Conservation (phyloP, 2,888 invertebrate genomes). For the Parapristionchus giblindavisi region DNA sequence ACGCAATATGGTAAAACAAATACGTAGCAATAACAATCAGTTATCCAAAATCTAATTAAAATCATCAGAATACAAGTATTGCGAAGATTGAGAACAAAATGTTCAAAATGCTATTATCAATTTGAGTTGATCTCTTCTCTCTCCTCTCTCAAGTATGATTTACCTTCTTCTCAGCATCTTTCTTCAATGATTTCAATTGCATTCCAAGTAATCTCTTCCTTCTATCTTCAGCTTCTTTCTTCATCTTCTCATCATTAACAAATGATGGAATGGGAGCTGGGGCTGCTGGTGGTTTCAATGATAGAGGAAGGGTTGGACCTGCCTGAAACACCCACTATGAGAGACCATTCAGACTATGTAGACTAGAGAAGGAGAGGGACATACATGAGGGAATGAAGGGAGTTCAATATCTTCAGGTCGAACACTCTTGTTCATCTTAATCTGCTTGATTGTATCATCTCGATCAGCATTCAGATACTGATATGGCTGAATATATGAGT, state of each 20-base stretch:
- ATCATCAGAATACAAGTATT: background rate
- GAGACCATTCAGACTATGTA: background rate
- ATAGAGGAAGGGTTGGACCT: constrained; percentile 23
- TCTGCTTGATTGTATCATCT: constrained; percentile 28
- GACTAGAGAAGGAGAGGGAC: background rate
- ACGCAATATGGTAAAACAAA: too few relatives aligned
- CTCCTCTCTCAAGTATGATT: too few relatives aligned
- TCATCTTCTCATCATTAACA: constrained; percentile 20
- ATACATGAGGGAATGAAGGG: constrained; percentile 32
- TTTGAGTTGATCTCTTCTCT: background rate
- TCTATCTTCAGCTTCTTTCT: constrained; percentile 29
- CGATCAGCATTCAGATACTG: constrained; percentile 21
- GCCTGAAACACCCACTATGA: background rate
- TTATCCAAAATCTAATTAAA: too few relatives aligned
- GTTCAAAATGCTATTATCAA: too few relatives aligned
- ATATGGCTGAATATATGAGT: constrained; percentile 31
- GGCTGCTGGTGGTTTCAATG: constrained; percentile 16
- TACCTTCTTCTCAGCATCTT: constrained; percentile 36
- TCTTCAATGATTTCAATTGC: constrained; percentile 36
- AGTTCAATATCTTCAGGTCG: constrained; percentile 38
- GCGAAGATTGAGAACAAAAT: background rate
- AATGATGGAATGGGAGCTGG: constrained; percentile 7
- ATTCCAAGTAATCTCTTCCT: constrained; percentile 32
- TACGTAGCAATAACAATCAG: background rate
- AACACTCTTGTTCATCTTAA: constrained; percentile 35